Evolutionary conservation across 2,113 vertebrate genomes (phyloP).

Genomic region (Physeter macrocephalus): DNA sequence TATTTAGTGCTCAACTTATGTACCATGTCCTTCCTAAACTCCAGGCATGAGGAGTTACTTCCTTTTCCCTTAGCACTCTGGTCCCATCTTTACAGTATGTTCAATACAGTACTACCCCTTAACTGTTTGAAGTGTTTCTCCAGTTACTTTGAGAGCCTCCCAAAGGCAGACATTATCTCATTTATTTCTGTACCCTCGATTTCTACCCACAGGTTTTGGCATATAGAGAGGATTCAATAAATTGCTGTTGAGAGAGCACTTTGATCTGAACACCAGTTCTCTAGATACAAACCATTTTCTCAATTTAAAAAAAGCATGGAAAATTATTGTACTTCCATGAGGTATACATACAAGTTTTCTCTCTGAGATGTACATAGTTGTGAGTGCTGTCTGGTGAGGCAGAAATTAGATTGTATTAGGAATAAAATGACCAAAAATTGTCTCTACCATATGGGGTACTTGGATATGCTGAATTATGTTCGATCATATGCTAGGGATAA

Average conservation of each 20-base stretch:
- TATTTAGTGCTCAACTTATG: not conserved
- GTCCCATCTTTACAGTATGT: not conserved
- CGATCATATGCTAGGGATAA: not conserved
- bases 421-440: not conserved
- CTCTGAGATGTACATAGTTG: not conserved
- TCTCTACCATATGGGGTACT: not conserved
- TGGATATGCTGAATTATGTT: not conserved
- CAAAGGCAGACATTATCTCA: not conserved
- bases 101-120: not conserved
- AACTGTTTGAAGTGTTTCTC: not conserved
- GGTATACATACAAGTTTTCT: not conserved
- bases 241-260: not conserved
- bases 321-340: not conserved
- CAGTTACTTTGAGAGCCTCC: not conserved
- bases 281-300: not conserved
- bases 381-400: not conserved
- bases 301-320: not conserved
- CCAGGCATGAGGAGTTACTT: not conserved
- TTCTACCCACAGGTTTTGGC: not conserved
- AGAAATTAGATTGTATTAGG: not conserved
- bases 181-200: not conserved
- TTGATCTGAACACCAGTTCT: not conserved
- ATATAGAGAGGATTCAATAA: not conserved
- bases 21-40: not conserved
- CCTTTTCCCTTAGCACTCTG: not conserved